These are phyloP conservation scores for Pollachius pollachius DNA, from an alignment of 2,113 vertebrate species.

Conservation along the genomic window DNA sequence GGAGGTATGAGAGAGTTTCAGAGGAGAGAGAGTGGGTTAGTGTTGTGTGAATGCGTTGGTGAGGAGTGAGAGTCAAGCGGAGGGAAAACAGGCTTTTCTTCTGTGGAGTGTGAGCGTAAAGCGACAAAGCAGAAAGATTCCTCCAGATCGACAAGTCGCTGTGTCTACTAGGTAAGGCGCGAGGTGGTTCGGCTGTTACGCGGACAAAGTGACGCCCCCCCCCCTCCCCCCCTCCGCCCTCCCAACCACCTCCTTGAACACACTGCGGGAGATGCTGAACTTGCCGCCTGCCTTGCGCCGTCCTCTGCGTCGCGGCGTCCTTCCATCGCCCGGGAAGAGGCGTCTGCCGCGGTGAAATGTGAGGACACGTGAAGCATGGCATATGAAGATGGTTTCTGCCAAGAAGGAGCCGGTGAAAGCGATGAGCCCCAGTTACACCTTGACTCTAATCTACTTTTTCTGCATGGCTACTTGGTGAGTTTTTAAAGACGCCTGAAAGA, in stretches of 20 bases:
- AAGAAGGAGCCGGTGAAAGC: slow-evolving; percentile 85
- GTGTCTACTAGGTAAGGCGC: slow-evolving; percentile 14
- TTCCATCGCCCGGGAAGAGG: slow-evolving; percentile 69
- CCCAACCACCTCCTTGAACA: background rate
- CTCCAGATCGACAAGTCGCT: no score
- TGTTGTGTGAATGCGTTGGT: background rate
- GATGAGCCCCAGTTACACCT: slow-evolving; percentile 76
- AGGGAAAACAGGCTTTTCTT: background rate
- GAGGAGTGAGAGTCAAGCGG: slow-evolving; percentile 2
- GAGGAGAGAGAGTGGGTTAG: background rate
- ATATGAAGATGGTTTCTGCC: slow-evolving; percentile 90
- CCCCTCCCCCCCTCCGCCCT: no score
- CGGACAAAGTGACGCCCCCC: background rate
- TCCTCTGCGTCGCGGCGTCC: slow-evolving; percentile 12
- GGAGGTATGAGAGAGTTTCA: slow-evolving; percentile 7
- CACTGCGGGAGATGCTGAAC: slow-evolving; percentile 45
- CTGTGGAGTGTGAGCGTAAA: background rate
- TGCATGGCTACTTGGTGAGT: slow-evolving; percentile 92
- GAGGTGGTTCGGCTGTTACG: slow-evolving; percentile 20
- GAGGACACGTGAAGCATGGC: slow-evolving; percentile 88
- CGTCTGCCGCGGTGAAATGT: slow-evolving; percentile 76
- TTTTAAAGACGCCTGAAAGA: background rate
- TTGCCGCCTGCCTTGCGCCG: slow-evolving; percentile 33
- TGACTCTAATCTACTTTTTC: slow-evolving; percentile 84
- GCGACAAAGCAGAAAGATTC: no score